These are phyloP conservation scores for Cydia pomonella DNA, from an alignment of 1,140 invertebrate species.

Conservation along the genomic window DNA sequence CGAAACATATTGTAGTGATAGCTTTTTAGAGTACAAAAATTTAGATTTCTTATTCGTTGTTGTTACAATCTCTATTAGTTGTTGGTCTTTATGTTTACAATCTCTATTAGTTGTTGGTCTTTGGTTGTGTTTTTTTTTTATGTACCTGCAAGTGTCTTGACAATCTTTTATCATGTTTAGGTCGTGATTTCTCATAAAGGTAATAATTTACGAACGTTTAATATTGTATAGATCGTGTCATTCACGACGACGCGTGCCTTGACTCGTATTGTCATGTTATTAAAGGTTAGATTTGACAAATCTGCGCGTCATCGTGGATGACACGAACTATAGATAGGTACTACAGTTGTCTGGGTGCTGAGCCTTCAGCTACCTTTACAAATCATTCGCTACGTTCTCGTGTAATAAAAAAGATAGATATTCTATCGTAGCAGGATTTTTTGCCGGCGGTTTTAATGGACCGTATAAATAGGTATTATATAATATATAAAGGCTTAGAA, in stretches of 20 bases:
- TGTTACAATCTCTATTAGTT: no score
- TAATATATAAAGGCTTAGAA: not conserved
- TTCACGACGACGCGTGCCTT: no score
- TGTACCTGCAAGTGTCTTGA: not conserved
- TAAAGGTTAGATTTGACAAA: no score
- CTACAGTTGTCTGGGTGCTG: not conserved
- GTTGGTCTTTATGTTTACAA: not conserved
- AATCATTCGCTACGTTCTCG: not conserved
- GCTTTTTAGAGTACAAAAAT: no score
- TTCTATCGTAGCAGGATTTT: not conserved
- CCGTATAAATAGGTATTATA: not conserved
- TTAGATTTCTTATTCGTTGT: no score
- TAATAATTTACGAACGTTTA: slow-evolving; percentile 2
- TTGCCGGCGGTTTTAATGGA: not conserved
- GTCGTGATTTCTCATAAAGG: not conserved
- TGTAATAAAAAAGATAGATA: not conserved
- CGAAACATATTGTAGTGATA: no score
- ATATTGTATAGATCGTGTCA: no score
- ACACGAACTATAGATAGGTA: no score
- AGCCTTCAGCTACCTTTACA: not conserved
- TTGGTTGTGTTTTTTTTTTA: not conserved
- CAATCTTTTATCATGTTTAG: not conserved
- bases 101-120: not conserved
- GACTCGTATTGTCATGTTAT: no score
- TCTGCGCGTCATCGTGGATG: no score